Conservation (phyloP, 2,113 vertebrate genomes). For the Tragelaphus strepsiceros region DNA sequence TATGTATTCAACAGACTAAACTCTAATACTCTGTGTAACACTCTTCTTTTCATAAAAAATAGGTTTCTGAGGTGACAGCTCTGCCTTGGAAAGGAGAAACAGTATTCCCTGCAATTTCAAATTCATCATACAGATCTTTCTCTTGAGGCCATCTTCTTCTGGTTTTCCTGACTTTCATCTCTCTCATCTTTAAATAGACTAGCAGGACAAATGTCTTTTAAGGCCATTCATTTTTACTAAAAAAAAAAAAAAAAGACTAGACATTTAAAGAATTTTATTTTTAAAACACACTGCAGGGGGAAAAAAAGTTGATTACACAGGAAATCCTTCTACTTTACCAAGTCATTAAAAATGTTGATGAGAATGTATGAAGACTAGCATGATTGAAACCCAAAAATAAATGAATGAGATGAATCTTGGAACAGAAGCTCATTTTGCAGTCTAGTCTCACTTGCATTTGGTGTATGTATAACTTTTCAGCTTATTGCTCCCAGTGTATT, state of each 20-base stretch:
- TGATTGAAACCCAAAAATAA: conserved; percentile 54
- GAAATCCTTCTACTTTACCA: conserved; percentile 35
- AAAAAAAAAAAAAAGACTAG: conserved; percentile 55
- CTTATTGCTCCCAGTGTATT: neutral
- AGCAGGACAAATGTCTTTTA: conserved; percentile 63
- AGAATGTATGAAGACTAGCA: conserved; percentile 30
- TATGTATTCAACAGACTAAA: neutral
- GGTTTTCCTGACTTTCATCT: conserved; percentile 66
- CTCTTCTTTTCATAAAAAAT: conserved; percentile 53
- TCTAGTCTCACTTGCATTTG: neutral
- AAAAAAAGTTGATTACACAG: conserved; percentile 55
- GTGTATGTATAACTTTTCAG: neutral
- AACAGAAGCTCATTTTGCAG: conserved; percentile 19
- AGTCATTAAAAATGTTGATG: conserved; percentile 48
- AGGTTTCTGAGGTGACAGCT: conserved; percentile 59
- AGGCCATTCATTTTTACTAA: conserved; percentile 53
- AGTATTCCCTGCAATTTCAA: conserved; percentile 69
- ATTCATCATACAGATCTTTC: conserved; percentile 71
- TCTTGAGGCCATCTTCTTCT: conserved; percentile 69
- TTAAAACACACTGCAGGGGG: conserved; percentile 13
- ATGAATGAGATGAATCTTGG: conserved; percentile 37
- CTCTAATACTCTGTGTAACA: neutral
- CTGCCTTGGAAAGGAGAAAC: conserved; percentile 60
- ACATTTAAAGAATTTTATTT: conserved; percentile 64
- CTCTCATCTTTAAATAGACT: conserved; percentile 73